phyloP scores from a whole-genome alignment of 2,888 invertebrate genomes.

The Schizaphis graminum region DNA sequence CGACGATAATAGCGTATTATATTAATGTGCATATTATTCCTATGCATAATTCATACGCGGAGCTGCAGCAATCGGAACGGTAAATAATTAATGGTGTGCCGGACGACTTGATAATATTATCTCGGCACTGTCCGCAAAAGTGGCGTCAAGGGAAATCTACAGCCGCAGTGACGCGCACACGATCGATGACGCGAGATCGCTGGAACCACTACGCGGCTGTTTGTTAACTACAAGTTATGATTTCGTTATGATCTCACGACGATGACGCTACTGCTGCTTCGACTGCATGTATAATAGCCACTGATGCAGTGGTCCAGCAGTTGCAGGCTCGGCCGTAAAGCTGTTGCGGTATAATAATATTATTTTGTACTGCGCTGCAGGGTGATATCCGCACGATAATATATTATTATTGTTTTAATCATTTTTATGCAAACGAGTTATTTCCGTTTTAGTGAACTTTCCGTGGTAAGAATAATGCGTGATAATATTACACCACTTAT shows the following conservation, averaged over 20 bases:
- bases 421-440: not conserved
- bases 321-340: not conserved
- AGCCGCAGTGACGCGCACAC: not conserved
- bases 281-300: no score
- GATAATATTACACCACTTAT: not conserved
- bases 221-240: not conserved
- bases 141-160: not conserved
- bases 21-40: not conserved
- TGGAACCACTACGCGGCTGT: not conserved
- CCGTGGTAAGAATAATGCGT: not conserved
- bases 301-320: not conserved
- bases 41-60: not conserved
- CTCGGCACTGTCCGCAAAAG: no score
- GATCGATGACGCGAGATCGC: not conserved
- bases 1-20: not conserved
- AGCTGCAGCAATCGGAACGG: not conserved
- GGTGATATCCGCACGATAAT: no score
- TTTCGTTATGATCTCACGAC: not conserved
- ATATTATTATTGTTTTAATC: no score
- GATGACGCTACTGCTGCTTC: not conserved
- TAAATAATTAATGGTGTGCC: not conserved
- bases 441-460: not conserved
- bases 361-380: not conserved
- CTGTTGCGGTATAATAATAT: not conserved
- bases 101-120: not conserved